Base-by-base conservation (phyloP, 2,888 invertebrate species). In the Cryptocephalus moraei region DNA sequence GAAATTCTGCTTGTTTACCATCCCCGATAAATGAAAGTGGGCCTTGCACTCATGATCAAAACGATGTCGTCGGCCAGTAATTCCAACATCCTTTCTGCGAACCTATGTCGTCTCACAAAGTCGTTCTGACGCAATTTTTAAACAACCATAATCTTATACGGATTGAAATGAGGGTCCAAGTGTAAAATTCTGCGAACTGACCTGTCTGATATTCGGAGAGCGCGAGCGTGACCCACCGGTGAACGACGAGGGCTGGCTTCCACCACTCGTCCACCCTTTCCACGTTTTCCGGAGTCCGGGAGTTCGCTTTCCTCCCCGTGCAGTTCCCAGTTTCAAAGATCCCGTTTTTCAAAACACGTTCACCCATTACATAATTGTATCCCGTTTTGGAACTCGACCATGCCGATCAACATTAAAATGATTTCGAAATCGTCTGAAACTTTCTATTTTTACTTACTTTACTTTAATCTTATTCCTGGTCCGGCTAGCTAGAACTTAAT, bases 271-370 rank as follows among this genome's bases (percentile, higher is more conserved):
- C n/a, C n/a, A n/a, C n/a, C n/a, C n/a, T n/a, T n/a, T n/a, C n/a
- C n/a, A n/a, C n/a, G n/a, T n/a, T n/a, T n/a, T n/a, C n/a, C n/a
- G n/a, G n/a, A n/a, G n/a, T n/a, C n/a, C n/a, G n/a, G n/a, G n/a
- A n/a, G n/a, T 45, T 32, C 45, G 45, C 33, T 45, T 33, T 32
- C 45, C 40, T 40, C 13, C 39, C 33, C 40, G 45, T 45, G 40
- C 32, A 39, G n/a, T 40, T n/a, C 41, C 13, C 10, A 41, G 32
- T 39, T 22, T 40, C 41, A 41, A 33, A 3, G 33, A 42, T 41
- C 34, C 41, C 12, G 33, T 46, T 42, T 14, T 33, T 41, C 36
- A 42, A 42, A 46, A 46, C n/a, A 14, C 36, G 10, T 46, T 45
- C 33, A 45, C 40, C 39, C 45, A 40, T 3, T 31, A 32, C 34